A percentile compares a stretch with the other conserved stretches of the same genome.
Conservation (phyloP, 2,113 vertebrate genomes). For the Malurus alboscapulatus region DNA sequence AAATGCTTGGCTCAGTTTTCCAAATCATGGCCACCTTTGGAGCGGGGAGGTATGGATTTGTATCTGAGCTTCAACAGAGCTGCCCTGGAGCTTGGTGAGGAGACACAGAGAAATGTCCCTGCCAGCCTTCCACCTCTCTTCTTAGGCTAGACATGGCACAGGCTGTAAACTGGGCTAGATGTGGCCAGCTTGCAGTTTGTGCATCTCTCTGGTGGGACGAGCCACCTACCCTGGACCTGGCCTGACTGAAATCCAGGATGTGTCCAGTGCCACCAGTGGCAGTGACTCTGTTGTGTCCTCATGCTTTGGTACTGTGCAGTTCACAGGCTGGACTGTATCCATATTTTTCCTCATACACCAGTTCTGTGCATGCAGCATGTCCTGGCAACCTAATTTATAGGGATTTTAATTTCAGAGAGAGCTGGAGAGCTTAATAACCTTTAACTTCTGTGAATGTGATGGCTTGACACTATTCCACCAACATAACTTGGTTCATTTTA, state of each 20-base stretch:
- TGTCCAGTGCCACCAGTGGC: rapidly evolving
- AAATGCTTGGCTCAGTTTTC: not conserved
- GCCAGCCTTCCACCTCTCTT: not conserved
- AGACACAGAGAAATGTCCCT: not conserved
- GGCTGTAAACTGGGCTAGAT: not conserved
- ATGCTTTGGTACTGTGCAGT: rapidly evolving
- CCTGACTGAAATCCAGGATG: rapidly evolving
- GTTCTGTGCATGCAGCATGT: not conserved
- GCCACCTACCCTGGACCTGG: no score
- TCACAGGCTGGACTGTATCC: not conserved
- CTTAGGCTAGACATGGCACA: not conserved
- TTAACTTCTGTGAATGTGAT: not conserved
- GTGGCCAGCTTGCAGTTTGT: not conserved
- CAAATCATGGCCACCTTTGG: not conserved
- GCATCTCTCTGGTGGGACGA: not conserved
- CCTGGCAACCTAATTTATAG: not conserved
- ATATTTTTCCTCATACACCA: rapidly evolving
- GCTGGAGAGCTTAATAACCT: not conserved
- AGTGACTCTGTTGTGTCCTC: not conserved
- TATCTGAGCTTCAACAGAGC: not conserved
- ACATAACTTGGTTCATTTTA: not conserved
- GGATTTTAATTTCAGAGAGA: not conserved
- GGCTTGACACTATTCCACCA: not conserved
- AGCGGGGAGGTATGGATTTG: not conserved
- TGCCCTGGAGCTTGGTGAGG: rapidly evolving